A percentile compares a stretch with the other conserved stretches of the same genome.
Conservation (phyloP, 2,113 vertebrate species). For the Neomonachus schauinslandi region DNA sequence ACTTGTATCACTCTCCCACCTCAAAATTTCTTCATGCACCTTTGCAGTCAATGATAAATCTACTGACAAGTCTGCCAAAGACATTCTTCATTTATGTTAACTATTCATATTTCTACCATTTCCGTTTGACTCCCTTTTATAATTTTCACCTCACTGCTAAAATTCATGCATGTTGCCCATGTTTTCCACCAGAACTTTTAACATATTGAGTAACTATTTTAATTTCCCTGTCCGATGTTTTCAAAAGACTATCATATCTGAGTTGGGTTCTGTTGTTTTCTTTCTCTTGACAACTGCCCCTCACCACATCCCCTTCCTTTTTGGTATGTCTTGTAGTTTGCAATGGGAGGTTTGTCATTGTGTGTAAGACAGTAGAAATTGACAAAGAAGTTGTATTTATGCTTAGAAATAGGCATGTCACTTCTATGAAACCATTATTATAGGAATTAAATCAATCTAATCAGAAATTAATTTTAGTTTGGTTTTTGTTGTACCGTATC, state of each 20-base stretch:
- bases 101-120: not conserved
- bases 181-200: not conserved
- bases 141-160: not conserved
- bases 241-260: not conserved
- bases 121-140: not conserved
- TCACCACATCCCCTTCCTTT: not conserved
- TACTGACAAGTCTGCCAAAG: not conserved
- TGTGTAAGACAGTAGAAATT: not conserved
- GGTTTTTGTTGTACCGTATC: not conserved
- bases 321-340: not conserved
- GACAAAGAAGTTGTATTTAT: not conserved
- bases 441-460: not conserved
- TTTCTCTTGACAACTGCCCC: not conserved
- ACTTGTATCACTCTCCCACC: not conserved
- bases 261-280: not conserved
- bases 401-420: not conserved
- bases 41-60: not conserved
- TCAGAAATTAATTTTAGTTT: not conserved
- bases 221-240: not conserved
- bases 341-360: not conserved
- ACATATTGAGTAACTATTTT: not conserved
- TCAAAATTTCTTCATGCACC: not conserved
- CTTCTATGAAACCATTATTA: not conserved
- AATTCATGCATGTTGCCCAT: not conserved
- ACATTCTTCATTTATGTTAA: not conserved